Evolutionary conservation across 2,888 invertebrate genomes (phyloP).

Genomic region (Strigamia transsilvanica): DNA sequence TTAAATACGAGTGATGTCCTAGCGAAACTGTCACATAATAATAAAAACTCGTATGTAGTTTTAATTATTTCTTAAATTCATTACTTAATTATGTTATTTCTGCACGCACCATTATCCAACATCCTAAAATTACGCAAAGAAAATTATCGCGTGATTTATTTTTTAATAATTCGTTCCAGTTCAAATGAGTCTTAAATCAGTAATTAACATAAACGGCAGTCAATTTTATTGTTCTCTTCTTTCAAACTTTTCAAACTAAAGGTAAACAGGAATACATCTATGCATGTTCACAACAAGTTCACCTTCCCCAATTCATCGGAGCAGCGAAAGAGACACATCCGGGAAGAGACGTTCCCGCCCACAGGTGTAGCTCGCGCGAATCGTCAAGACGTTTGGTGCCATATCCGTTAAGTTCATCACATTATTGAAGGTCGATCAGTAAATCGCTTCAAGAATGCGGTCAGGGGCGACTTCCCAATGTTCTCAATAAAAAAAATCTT

Average conservation of each 20-base stretch:
- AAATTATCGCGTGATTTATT: conserved; percentile 13
- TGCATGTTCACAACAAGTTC: conserved; percentile 41
- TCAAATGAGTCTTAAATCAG: conserved; percentile 32
- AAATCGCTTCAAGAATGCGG: conserved; percentile 42
- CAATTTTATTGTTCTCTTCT: not conserved
- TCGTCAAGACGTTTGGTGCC: conserved; percentile 20
- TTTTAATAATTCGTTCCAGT: not conserved
- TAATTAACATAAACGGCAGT: not conserved
- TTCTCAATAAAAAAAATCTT: not conserved
- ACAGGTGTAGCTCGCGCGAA: conserved; percentile 7
- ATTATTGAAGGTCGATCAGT: conserved; percentile 22
- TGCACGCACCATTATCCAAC: not conserved
- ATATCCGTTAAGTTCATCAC: conserved; percentile 45
- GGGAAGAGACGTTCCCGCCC: conserved; percentile 43
- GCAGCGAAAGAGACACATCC: conserved; percentile 17
- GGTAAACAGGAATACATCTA: not conserved
- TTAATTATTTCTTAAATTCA: too few relatives aligned
- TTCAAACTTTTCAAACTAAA: not conserved
- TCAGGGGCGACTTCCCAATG: conserved; percentile 12
- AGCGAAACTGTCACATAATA: too few relatives aligned
- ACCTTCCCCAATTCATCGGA: conserved; percentile 35
- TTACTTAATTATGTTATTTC: not conserved
- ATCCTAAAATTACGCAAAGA: conserved; percentile 2
- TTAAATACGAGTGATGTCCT: too few relatives aligned
- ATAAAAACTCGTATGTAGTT: too few relatives aligned